Conservation (phyloP, 2,797 vertebrate genomes). For the Arnoldichthys spilopterus region DNA sequence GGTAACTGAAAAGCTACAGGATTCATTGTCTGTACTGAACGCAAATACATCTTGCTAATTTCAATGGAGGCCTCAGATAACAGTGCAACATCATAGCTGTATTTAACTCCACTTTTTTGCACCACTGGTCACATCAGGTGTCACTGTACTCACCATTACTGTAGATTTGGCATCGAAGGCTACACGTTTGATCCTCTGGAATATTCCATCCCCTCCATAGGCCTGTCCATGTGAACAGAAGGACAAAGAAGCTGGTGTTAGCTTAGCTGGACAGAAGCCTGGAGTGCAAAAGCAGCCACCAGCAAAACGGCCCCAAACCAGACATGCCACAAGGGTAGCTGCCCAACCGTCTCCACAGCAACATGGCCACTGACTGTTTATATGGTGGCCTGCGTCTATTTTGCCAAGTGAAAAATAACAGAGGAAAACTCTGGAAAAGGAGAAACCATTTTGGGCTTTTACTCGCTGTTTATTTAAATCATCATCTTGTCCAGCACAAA, state of each 20-base stretch:
- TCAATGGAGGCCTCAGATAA: too few relatives aligned
- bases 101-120: neutral
- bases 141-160: constrained; percentile 83
- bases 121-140: neutral
- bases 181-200: constrained; percentile 92
- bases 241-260: constrained; percentile 43
- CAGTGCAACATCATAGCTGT: too few relatives aligned
- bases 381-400: constrained; percentile 66
- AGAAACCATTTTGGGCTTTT: constrained; percentile 49
- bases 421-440: constrained; percentile 53
- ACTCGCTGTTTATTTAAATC: constrained; percentile 60
- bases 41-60: too few relatives aligned
- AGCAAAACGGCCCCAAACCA: constrained; percentile 20
- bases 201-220: constrained; percentile 91
- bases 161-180: constrained; percentile 92
- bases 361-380: constrained; percentile 61
- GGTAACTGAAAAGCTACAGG: too few relatives aligned
- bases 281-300: neutral
- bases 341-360: constrained; percentile 50
- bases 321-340: constrained; percentile 38
- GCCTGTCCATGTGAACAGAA: constrained; percentile 76
- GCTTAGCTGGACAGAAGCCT: constrained; percentile 12
- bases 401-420: constrained; percentile 66
- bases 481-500: constrained; percentile 61
- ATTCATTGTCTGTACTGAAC: too few relatives aligned